Evolutionary conservation across 2,888 invertebrate genomes (phyloP), one percentile per base, ranked within the genome.

Genomic region (Didymodactylos carnosus): DNA sequence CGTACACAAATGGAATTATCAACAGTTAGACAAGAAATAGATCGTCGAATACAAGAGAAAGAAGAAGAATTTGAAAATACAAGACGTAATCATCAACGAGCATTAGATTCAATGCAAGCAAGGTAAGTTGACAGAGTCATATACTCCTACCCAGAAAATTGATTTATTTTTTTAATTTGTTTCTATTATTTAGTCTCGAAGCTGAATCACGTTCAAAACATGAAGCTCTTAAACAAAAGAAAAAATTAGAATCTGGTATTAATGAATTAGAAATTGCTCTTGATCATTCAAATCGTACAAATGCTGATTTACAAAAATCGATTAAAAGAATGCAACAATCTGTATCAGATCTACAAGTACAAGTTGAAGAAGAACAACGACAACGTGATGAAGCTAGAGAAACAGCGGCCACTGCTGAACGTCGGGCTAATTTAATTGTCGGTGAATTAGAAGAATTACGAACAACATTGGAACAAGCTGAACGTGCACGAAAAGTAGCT

Each of bases 1-100:
- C 91, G 97, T 81, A 91, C 92, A 82, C 97, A 97, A 86, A 89
- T 97, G 80, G 97, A 98, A 87, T 88, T 97, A 84, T 93, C 92
- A 81, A 94, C 95, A 86, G 94, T 98, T 82, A 91, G 97, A 84
- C 93, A 94, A 86, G 72, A 98, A 87, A 97, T 98, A 85, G 98
- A 98, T 87, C 91, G 95, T 83, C 90, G 98, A 83, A 92, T 99
- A 86, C 94, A 94, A 84, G 98, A 98, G 88, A 98, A 98, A 88
- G 98, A 98, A 84, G 98, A 98, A 83, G 98, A 98, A 87, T 99
- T 98, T 88, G 97, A 98, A 85, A 97, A 95, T 87, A 98, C 98
- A 73, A 90, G 97, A 87, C 97, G 95, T 88, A 98, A 97, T 86
- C 97, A 98, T 88, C 95, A 97, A 87, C 91, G 97, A 79, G 95